Evolutionary conservation across 2,113 vertebrate genomes (phyloP), one percentile per base, ranked within the genome.

Genomic region (western clawed frog (Xenopus tropicalis)): DNA sequence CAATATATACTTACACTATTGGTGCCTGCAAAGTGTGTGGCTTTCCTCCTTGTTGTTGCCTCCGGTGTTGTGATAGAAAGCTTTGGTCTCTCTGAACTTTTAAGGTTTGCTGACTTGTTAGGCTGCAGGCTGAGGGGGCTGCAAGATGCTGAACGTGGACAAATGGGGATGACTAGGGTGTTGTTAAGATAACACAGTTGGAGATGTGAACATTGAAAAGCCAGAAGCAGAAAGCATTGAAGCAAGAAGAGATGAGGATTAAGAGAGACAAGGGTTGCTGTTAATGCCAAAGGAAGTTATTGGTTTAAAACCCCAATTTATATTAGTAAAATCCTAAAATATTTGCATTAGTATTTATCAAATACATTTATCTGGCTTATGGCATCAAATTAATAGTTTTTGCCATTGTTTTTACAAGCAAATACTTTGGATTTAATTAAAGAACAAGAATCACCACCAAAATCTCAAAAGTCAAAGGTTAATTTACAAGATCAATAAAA

Each of bases 81-180:
- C 83, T 89, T 93, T 84, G 93, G 88, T 82, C 91, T 87, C 3
- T 99, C 96, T 20, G 86, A 85, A 84, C 89, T 91, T 85, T 92
- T 96, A 77, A 88, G 90, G 86, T 80, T 93, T 85, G 91, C 78
- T 80, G 90, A 79, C 93, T 93, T 99, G 91, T 92, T 94, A 86
- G 94, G 92, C 86, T 92, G 87, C 86, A 91, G 87, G 79, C 90
- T 93, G 93, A 92, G 90, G 83, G 94, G 94, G 86, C 95, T 96
- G 93, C 93, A 98, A 90, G 96, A 98, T 77, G 94, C 96, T 98
- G 96, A 98, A 94, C 96, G 96, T 89, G 96, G 97, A 98, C 97
- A 99, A 91, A 98, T 85, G 93, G 93, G 97, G 88, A 94, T 93
- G 90, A 95, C 97, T 99, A 93, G 82, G 72, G 85, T 81, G 83